phyloP scores from a whole-genome alignment of 2,797 vertebrate genomes.

The Semotilus atromaculatus region DNA sequence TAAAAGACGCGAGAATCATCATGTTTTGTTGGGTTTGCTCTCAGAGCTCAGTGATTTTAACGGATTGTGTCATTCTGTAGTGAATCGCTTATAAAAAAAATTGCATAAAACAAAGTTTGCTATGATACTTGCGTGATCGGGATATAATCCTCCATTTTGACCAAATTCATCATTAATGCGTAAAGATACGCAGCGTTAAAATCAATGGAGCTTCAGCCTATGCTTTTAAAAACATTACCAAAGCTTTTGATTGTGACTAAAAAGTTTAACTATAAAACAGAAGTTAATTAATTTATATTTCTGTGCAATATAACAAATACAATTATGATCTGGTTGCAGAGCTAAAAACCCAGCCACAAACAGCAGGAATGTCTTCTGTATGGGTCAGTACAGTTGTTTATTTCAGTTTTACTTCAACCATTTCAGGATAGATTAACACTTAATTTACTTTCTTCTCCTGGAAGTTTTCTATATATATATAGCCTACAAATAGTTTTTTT shows the following conservation, averaged over 20 bases:
- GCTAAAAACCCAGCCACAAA: background rate
- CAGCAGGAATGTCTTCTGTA: slow-evolving; percentile 35
- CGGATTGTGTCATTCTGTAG: background rate
- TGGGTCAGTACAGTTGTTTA: slow-evolving; percentile 52
- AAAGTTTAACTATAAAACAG: background rate
- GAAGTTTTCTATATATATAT: no score
- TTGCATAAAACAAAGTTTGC: background rate
- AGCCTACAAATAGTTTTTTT: no score
- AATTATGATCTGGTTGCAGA: slow-evolving; percentile 21
- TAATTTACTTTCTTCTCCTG: background rate
- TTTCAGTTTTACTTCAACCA: background rate
- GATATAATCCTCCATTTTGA: background rate
- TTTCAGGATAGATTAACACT: background rate
- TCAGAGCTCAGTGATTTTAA: background rate
- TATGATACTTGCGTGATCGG: background rate
- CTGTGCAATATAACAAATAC: background rate
- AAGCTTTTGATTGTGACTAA: background rate
- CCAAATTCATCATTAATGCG: background rate
- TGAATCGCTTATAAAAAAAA: background rate
- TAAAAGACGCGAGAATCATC: background rate
- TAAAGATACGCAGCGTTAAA: background rate
- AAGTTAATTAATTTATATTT: background rate
- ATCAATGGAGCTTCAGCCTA: background rate
- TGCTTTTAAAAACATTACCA: background rate
- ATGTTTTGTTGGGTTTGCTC: background rate